These are phyloP conservation scores for Ptilodon capucinus DNA, from an alignment of 2,888 invertebrate genomes.

Conservation along the genomic window DNA sequence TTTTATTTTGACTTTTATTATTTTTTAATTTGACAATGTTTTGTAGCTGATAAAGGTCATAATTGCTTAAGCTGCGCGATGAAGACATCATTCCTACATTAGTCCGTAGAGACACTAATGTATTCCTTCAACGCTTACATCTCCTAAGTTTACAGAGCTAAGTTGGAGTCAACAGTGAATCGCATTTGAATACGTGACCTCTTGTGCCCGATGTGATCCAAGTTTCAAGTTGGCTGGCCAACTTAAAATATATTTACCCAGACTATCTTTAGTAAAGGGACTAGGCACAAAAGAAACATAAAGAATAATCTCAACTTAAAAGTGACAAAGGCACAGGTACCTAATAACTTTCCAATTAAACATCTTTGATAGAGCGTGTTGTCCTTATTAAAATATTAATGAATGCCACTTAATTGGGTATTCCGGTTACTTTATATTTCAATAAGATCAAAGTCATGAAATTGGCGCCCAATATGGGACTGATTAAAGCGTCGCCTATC, in stretches of 20 bases:
- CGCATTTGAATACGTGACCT: not conserved
- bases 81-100: not conserved
- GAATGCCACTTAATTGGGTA: not conserved
- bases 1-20: too few species aligned
- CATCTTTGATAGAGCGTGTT: not conserved
- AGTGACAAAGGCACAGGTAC: too few species aligned
- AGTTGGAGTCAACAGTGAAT: conserved; percentile 1
- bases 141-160: conserved; percentile 1
- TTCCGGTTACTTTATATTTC: not conserved
- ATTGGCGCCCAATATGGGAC: conserved; percentile 43
- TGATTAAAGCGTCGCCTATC: conserved; percentile 24
- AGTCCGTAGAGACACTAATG: not conserved
- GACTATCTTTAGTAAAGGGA: too few species aligned
- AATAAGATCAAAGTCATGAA: not conserved
- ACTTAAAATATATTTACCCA: not conserved
- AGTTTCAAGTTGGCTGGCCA: not conserved
- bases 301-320: too few species aligned
- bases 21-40: too few species aligned
- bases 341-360: not conserved
- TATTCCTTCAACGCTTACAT: not conserved
- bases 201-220: not conserved
- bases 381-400: not conserved
- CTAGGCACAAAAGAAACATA: too few species aligned
- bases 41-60: too few species aligned
- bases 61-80: not conserved